Evolutionary conservation across 2,888 invertebrate genomes (phyloP).

Genomic region (Drosophila mettleri): DNA sequence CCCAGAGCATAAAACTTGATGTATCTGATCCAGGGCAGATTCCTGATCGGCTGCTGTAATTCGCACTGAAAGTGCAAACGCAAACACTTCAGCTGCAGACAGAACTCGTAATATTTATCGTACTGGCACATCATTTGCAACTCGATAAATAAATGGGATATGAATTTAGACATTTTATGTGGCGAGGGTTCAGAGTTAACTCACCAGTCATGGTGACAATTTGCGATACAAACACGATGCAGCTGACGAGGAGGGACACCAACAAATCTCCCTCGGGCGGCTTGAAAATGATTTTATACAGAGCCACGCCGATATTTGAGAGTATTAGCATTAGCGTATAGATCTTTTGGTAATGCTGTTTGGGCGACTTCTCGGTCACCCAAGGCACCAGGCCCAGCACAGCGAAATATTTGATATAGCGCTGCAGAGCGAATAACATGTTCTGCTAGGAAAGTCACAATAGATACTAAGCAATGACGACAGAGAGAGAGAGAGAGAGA

Average conservation of each 20-base stretch:
- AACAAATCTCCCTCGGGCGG: constrained; percentile 39
- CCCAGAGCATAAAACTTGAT: constrained; percentile 45
- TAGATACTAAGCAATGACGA: background rate
- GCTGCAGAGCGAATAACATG: constrained; percentile 67
- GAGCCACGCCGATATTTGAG: constrained; percentile 41
- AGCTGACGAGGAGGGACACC: constrained; percentile 66
- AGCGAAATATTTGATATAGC: constrained; percentile 67
- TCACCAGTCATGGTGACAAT: constrained; percentile 49
- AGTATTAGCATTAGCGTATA: constrained; percentile 59
- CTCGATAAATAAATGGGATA: constrained; percentile 43
- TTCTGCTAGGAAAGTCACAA: background rate
- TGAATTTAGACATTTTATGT: background rate
- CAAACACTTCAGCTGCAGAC: constrained; percentile 49
- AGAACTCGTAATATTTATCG: constrained; percentile 55
- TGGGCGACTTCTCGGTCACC: constrained; percentile 25
- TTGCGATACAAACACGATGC: constrained; percentile 63
- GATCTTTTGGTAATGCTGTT: constrained; percentile 55
- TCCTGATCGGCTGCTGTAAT: constrained; percentile 24
- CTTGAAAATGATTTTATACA: constrained; percentile 39
- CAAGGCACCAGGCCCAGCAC: constrained; percentile 75
- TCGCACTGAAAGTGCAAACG: constrained; percentile 45
- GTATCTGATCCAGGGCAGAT: constrained; percentile 23
- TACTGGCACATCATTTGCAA: constrained; percentile 64
- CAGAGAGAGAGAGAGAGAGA: background rate
- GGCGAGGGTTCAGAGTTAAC: background rate